phyloP scores from a whole-genome alignment of 2,888 invertebrate genomes.

The Acleris literana region DNA sequence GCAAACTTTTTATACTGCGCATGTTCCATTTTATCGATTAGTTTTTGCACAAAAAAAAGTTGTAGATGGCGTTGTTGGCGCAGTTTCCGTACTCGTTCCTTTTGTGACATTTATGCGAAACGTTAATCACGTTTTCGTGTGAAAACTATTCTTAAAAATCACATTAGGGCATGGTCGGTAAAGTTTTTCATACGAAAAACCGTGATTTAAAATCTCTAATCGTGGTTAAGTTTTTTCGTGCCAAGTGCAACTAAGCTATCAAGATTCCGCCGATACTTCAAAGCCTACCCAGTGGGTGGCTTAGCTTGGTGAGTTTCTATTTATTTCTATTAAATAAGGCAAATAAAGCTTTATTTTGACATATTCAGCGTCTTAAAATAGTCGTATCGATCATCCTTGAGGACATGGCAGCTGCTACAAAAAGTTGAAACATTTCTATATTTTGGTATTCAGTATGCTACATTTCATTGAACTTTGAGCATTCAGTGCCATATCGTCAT shows the following conservation, averaged over 20 bases:
- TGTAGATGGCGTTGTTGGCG: slow-evolving; percentile 61
- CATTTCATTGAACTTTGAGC: slow-evolving; percentile 1
- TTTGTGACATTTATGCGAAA: slow-evolving; percentile 76
- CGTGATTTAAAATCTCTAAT: slow-evolving; percentile 72
- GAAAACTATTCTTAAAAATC: slow-evolving; percentile 61
- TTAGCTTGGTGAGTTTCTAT: slow-evolving; percentile 84
- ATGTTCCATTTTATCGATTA: slow-evolving; percentile 64
- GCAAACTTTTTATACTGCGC: slow-evolving; percentile 48
- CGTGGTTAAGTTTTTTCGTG: slow-evolving; percentile 81
- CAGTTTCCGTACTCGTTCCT: slow-evolving; percentile 58
- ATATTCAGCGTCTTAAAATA: background rate
- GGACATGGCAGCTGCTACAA: background rate
- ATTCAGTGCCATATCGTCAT: background rate
- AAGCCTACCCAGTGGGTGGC: slow-evolving; percentile 93
- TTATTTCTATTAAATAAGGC: slow-evolving; percentile 37
- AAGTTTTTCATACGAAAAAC: slow-evolving; percentile 71
- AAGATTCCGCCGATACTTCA: slow-evolving; percentile 92
- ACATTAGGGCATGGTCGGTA: slow-evolving; percentile 80
- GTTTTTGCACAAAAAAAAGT: slow-evolving; percentile 44
- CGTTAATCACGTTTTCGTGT: slow-evolving; percentile 68
- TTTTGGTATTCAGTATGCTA: background rate
- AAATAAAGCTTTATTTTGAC: background rate
- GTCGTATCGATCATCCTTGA: background rate
- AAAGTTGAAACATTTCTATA: background rate
- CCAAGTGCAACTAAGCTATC: slow-evolving; percentile 86